These are phyloP conservation scores for Potamarius usumacintae DNA, from an alignment of 2,113 vertebrate genomes.

Conservation along the genomic window DNA sequence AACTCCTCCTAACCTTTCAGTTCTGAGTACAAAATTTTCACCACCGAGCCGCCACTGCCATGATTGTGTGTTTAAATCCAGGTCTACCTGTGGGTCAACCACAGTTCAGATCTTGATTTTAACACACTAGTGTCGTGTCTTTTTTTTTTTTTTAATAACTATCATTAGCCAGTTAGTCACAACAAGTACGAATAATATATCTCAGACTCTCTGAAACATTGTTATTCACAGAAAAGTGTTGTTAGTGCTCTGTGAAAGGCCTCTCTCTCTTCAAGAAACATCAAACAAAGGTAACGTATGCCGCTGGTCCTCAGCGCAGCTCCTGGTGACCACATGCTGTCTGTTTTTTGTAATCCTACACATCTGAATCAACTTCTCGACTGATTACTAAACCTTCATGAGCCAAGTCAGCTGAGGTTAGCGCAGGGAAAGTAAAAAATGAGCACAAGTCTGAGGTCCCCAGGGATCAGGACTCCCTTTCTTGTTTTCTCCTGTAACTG, in stretches of 20 bases:
- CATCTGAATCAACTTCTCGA: background rate
- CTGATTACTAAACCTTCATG: background rate
- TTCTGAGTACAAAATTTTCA: background rate
- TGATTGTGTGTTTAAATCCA: background rate
- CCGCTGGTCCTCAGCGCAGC: background rate
- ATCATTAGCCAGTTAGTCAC: background rate
- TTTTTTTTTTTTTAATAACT: background rate
- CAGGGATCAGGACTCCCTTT: background rate
- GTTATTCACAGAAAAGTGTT: background rate
- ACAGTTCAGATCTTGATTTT: background rate
- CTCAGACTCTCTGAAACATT: background rate
- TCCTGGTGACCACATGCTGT: background rate
- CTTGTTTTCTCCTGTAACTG: background rate
- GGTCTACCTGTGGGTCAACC: background rate
- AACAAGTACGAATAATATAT: background rate
- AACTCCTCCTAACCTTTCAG: too few species aligned
- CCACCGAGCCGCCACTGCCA: background rate
- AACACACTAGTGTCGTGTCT: too few species aligned
- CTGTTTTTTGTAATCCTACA: background rate
- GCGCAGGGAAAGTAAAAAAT: background rate
- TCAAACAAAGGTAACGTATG: background rate
- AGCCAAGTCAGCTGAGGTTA: background rate
- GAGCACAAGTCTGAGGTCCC: background rate
- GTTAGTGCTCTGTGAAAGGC: background rate
- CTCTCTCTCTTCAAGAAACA: background rate